These are phyloP conservation scores for Busseola fusca DNA, from an alignment of 2,888 invertebrate species.

Conservation along the genomic window DNA sequence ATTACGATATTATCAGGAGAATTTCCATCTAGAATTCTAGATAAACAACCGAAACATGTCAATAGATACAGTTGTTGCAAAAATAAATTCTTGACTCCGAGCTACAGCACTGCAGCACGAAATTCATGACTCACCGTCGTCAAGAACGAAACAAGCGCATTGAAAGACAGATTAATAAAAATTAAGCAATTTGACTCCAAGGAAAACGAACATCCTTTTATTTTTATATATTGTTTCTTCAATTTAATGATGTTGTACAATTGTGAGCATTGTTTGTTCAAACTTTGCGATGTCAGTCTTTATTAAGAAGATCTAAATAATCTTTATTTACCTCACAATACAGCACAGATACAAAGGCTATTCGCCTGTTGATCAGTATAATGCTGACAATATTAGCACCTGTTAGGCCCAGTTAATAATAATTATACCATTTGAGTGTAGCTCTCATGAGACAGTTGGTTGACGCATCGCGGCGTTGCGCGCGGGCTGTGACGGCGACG, in stretches of 20 bases:
- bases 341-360: background rate
- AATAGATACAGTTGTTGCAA: slow-evolving; percentile 28
- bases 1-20: background rate
- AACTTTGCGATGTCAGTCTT: slow-evolving; percentile 22
- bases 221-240: slow-evolving; percentile 30
- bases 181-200: slow-evolving; percentile 61
- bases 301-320: slow-evolving; percentile 8
- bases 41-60: slow-evolving; percentile 29
- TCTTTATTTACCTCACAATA: slow-evolving; percentile 1
- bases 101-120: slow-evolving; percentile 43
- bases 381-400: slow-evolving; percentile 45
- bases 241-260: slow-evolving; percentile 35
- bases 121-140: slow-evolving; percentile 53
- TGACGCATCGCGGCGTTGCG: slow-evolving; percentile 80
- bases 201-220: slow-evolving; percentile 43
- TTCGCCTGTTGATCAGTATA: slow-evolving; percentile 6
- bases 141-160: slow-evolving; percentile 48
- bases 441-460: slow-evolving; percentile 67
- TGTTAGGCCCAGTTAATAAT: slow-evolving; percentile 51
- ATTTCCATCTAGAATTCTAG: slow-evolving; percentile 19
- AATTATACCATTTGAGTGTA: slow-evolving; percentile 59
- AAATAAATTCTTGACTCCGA: slow-evolving; percentile 25
- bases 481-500: slow-evolving; percentile 77
- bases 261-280: slow-evolving; percentile 27
- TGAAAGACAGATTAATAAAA: slow-evolving; percentile 57